A percentile compares a stretch with the other conserved stretches of the same genome.
phyloP scores from a whole-genome alignment of 2,888 invertebrate species.

The Epinotia brunnichana region DNA sequence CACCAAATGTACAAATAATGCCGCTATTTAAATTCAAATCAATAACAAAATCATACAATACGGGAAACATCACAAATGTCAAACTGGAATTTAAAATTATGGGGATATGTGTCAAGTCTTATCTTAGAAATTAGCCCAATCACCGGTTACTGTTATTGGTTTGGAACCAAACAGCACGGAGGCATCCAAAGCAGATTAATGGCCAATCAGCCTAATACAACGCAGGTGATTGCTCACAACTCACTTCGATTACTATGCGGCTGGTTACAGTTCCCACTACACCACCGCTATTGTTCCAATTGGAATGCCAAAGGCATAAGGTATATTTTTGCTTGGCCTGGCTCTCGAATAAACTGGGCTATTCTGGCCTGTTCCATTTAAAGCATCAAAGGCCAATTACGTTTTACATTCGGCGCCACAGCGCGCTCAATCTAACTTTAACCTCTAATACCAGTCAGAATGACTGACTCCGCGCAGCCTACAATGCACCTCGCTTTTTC shows the following conservation, averaged over 20 bases:
- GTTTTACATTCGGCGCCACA: conserved; percentile 75
- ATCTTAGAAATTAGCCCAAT: neutral
- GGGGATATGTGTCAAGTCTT: no score
- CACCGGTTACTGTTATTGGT: neutral
- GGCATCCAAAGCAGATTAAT: conserved; percentile 71
- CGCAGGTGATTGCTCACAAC: conserved; percentile 77
- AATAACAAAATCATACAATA: no score
- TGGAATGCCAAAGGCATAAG: conserved; percentile 46
- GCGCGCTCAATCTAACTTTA: conserved; percentile 74
- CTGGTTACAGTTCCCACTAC: conserved; percentile 47
- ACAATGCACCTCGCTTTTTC: conserved; percentile 46
- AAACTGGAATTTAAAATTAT: no score
- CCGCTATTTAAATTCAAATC: no score
- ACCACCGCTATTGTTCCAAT: conserved; percentile 12
- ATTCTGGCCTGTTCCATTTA: conserved; percentile 73
- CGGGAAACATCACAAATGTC: no score
- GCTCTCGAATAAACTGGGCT: conserved; percentile 59
- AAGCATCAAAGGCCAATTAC: conserved; percentile 79
- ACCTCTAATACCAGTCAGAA: conserved; percentile 59
- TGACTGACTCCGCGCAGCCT: conserved; percentile 51
- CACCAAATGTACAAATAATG: neutral
- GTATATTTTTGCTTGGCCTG: conserved; percentile 48
- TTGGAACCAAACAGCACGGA: conserved; percentile 28
- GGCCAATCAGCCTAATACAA: conserved; percentile 67
- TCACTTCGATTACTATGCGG: conserved; percentile 72